Evolutionary conservation across 2,113 vertebrate genomes (phyloP).

Genomic region (Aldabrachelys gigantea): DNA sequence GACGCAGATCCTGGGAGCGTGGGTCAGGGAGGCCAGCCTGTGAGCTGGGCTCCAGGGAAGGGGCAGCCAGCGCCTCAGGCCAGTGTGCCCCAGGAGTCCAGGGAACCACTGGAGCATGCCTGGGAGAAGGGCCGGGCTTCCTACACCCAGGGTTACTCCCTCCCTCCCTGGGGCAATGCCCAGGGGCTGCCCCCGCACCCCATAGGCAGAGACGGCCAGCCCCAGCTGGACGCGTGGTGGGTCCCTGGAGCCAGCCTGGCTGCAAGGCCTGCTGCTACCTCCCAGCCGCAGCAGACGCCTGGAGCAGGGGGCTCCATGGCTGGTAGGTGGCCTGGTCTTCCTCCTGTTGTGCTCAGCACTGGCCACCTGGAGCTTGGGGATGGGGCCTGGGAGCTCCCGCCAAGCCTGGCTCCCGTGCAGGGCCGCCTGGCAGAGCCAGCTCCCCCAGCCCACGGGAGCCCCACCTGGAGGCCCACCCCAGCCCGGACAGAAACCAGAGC

Average conservation of each 20-base stretch:
- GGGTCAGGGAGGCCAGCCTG: neutral
- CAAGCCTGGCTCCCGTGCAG: neutral
- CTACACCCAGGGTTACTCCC: neutral
- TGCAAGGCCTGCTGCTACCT: too few relatives aligned
- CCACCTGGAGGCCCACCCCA: too few relatives aligned
- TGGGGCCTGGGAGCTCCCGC: neutral
- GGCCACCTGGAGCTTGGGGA: neutral
- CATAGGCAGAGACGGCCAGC: neutral
- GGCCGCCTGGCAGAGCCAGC: neutral
- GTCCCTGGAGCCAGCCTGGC: neutral
- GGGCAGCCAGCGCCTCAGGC: neutral
- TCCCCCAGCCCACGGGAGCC: neutral
- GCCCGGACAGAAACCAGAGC: too few relatives aligned
- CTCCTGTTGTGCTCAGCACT: neutral
- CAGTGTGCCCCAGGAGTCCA: neutral
- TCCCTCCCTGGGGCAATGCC: neutral
- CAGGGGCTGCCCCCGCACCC: neutral
- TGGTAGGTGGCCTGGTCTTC: accelerated
- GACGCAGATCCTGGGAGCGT: neutral
- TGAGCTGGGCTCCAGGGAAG: neutral
- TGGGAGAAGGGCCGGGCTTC: neutral
- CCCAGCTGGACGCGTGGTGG: too few relatives aligned
- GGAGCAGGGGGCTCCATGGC: neutral
- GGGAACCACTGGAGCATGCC: neutral
- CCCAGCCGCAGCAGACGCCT: neutral